Conservation (phyloP, 2,888 invertebrate genomes). For the Antitype chi region DNA sequence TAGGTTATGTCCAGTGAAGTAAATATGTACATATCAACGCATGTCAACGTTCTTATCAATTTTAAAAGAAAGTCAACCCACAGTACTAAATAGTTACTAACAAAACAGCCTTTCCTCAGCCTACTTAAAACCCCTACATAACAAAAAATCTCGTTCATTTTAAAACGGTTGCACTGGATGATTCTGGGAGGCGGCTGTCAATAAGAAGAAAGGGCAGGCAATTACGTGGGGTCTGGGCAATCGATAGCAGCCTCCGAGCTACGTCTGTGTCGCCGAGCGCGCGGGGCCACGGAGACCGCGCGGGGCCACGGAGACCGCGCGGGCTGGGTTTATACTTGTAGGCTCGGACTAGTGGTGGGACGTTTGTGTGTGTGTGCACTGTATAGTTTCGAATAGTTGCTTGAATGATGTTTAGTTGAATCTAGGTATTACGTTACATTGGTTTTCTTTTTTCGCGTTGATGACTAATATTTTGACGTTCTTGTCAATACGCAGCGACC, state of each 20-base stretch:
- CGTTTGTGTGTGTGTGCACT: not conserved
- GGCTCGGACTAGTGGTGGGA: constrained; percentile 17
- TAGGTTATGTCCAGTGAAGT: too few species aligned
- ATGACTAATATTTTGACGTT: too few species aligned
- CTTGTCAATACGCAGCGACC: too few species aligned
- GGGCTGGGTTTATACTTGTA: constrained; percentile 16
- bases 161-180: constrained; percentile 67
- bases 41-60: not conserved
- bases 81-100: not conserved
- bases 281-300: constrained; percentile 58
- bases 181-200: constrained; percentile 77
- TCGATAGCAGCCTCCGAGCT: constrained; percentile 78
- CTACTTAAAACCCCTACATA: constrained; percentile 24
- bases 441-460: too few species aligned
- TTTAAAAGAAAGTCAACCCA: not conserved
- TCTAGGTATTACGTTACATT: too few species aligned
- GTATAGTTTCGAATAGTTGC: not conserved
- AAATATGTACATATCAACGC: not conserved
- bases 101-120: not conserved
- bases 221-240: constrained; percentile 77
- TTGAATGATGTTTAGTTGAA: not conserved
- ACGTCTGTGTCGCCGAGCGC: constrained; percentile 68
- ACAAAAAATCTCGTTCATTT: constrained; percentile 61
- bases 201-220: constrained; percentile 83
- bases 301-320: constrained; percentile 60